Base-by-base conservation (phyloP, 2,113 vertebrate species). In the Speoplatyrhinus poulsoni region DNA sequence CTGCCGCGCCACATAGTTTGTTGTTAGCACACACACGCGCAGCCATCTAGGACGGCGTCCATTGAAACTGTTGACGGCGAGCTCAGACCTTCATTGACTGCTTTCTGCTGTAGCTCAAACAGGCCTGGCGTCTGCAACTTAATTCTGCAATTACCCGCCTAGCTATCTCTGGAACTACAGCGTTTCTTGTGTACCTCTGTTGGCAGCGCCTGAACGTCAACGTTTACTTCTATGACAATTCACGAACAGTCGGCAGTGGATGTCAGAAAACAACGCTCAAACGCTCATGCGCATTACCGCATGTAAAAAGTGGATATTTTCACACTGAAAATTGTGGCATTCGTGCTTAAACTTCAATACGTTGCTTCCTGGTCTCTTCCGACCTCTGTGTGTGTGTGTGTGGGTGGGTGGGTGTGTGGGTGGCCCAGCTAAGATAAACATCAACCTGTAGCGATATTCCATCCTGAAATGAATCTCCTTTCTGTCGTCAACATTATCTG, bases 51-150 rank as follows among this genome's bases (percentile, higher is more conserved):
- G 19, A 19, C 1, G 19, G 19, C 19, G 19, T 19, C 19, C 19
- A 19, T 19, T 19, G 19, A 19, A 19, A 19, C 19, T 19, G 19
- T 47, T 16, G 19, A n/a, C 1, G 55, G 69, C 58, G 41, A 46
- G 59, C 79, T 76, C 58, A 88, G 88, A 71, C 90, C 88, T 87
- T 87, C 72, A 85, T 91, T 33, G 60, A 17, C 73, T 70, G 65
- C 62, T 1, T 19, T 15, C 68, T 61, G 83, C 81, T 68, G 59
- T 19, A 50, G 36, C 57, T 55, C 46, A 49, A 71, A 69, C 47
- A 0, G 58, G 59, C 36, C 59, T 56, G 65, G 12, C 75, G n/a
- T 19, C 47, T 26, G 5, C 47, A 61, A 59, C 50, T 52, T 56
- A 13, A 53, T 46, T 15, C 46, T 61, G 41, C 41, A 12, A 41